Conservation (phyloP, 2,888 invertebrate genomes). For the Zhengitettix transpicula region DNA sequence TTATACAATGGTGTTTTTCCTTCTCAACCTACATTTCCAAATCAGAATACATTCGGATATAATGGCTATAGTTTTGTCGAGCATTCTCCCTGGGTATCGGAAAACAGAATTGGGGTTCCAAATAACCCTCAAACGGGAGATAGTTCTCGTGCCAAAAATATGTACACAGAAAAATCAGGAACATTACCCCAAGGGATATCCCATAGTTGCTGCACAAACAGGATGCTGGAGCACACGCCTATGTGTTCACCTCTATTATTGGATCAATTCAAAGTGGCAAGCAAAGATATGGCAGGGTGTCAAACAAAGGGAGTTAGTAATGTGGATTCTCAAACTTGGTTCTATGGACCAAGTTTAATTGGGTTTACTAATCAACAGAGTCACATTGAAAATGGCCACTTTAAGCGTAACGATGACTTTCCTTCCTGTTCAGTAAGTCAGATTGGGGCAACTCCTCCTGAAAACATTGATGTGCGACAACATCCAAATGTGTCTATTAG, state of each 20-base stretch:
- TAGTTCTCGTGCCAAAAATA: not conserved
- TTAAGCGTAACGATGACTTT: conserved; percentile 12
- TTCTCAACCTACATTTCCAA: conserved; percentile 6
- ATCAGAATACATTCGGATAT: conserved; percentile 9
- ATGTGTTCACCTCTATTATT: conserved; percentile 8
- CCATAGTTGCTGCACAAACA: conserved; percentile 6
- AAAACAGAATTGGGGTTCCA: conserved; percentile 4
- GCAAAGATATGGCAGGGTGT: conserved; percentile 7
- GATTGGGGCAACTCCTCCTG: not conserved
- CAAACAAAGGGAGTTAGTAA: conserved; percentile 3
- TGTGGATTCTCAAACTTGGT: conserved; percentile 10
- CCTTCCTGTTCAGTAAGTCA: conserved; percentile 7
- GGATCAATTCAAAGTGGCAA: conserved; percentile 6
- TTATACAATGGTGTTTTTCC: conserved; percentile 10
- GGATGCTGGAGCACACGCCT: conserved; percentile 5
- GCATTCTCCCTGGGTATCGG: conserved; percentile 10
- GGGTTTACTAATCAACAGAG: conserved; percentile 5
- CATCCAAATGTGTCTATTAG: conserved; percentile 1
- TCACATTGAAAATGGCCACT: conserved; percentile 6
- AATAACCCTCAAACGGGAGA: not conserved
- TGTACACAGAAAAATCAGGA: conserved; percentile 4
- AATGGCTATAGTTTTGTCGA: conserved; percentile 8
- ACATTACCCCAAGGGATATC: conserved; percentile 2
- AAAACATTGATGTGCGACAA: conserved; percentile 7
- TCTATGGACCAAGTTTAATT: conserved; percentile 7